Evolutionary conservation across 2,888 invertebrate species (phyloP), one percentile per base, ranked within the genome.

Genomic region (Monoplex corrugatus): DNA sequence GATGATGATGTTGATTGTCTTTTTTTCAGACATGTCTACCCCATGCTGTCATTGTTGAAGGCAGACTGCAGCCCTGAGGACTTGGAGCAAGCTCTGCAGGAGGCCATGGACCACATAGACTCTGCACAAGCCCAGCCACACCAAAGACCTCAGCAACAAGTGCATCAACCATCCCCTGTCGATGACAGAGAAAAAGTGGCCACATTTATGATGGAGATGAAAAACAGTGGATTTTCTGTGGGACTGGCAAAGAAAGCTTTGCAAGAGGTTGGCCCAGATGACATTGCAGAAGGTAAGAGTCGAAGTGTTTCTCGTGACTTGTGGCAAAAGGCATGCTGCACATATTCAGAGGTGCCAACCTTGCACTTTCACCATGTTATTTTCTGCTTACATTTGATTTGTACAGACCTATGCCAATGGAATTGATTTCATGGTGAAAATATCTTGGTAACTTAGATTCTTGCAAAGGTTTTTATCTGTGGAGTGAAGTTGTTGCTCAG

Each of bases 11-110:
- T 72, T 43, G 43, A 82, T 45, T 40, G 75, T 86, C 38, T 43
- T 28, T 38, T n/a, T 35, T 72, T 35, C 5, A 82, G 89, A 35
- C 84, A 87, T 45, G 90, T 93, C 16, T 93, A 92, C 88, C 93
- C 93, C 0, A 89, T 94, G 78, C 88, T 94, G 68, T 92, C 92
- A 0, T 90, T 91, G n/a, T 91, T 94, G 19, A 93, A 92, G 75
- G 40, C 89, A n/a, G 88, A 92, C 83, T 94, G 93, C 89, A 89
- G 91, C 2, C 72, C 87, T 45, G 87, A 90, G 43, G 92, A 94
- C 83, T 87, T 94, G n/a, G 72, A 90, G 16, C 72, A 85, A 43
- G 94, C 93, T 1, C 89, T 93, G 90, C 88, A 90, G 40, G 68
- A 84, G 28, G 93, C 93, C 40, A 75, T 90, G 85, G 80, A 83